Evolutionary conservation across 2,888 invertebrate species (phyloP).

Genomic region (Hartigia nigra): DNA sequence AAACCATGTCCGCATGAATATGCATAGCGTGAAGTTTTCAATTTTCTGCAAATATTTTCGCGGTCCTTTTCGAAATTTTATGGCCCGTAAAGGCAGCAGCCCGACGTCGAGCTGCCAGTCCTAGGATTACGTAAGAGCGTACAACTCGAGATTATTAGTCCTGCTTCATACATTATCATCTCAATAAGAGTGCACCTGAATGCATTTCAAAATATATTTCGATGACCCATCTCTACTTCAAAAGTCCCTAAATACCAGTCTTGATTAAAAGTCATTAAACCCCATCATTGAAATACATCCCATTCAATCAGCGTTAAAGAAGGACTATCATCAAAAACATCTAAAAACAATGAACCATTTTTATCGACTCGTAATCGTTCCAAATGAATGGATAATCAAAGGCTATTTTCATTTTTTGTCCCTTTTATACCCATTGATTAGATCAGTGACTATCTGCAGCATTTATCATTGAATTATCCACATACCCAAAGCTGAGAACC

Average conservation of each 20-base stretch:
- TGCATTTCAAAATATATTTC: background rate
- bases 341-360: background rate
- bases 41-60: constrained; percentile 61
- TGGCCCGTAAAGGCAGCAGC: constrained; percentile 53
- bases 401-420: background rate
- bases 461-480: background rate
- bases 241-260: background rate
- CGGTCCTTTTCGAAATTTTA: constrained; percentile 58
- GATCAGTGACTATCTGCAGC: background rate
- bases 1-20: constrained; percentile 57
- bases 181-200: background rate
- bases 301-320: background rate
- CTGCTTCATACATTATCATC: constrained; percentile 2
- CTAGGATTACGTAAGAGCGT: constrained; percentile 31
- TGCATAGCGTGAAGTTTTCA: constrained; percentile 62
- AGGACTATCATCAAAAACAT: background rate
- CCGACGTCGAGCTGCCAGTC: constrained; percentile 36
- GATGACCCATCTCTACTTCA: background rate
- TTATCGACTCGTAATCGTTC: background rate
- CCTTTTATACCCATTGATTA: background rate
- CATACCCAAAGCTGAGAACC: background rate
- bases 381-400: background rate
- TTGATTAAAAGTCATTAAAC: background rate
- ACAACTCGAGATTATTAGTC: constrained; percentile 50
- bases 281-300: background rate